These are phyloP conservation scores for Drosophila stalkeri DNA, from an alignment of 2,888 invertebrate genomes.

Conservation along the genomic window DNA sequence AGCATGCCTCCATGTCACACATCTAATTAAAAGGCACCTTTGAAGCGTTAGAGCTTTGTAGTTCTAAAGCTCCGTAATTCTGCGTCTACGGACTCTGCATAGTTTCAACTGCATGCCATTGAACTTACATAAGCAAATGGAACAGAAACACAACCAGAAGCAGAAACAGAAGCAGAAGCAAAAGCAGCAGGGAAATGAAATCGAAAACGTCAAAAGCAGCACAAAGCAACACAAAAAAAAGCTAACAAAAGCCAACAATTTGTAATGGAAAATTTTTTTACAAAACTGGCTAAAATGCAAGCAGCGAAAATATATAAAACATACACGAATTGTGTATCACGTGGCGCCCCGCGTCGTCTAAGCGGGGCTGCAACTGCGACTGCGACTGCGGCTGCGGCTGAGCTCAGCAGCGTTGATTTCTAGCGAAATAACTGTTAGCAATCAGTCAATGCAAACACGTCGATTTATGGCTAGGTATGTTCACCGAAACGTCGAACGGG, in stretches of 20 bases:
- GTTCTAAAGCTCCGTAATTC: slow-evolving; percentile 5
- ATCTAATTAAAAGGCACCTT: slow-evolving; percentile 54
- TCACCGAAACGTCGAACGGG: slow-evolving; percentile 13
- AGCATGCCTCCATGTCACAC: slow-evolving; percentile 42
- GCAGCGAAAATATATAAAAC: slow-evolving; percentile 20
- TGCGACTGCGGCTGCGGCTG: not conserved
- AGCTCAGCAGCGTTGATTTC: slow-evolving; percentile 24
- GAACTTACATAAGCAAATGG: slow-evolving; percentile 72
- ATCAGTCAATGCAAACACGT: slow-evolving; percentile 43
- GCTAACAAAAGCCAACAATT: slow-evolving; percentile 63
- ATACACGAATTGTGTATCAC: slow-evolving; percentile 49
- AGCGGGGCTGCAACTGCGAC: not conserved
- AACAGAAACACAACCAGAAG: slow-evolving; percentile 17
- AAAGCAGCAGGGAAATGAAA: slow-evolving; percentile 39
- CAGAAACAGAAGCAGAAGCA: slow-evolving; percentile 9
- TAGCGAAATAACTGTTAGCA: slow-evolving; percentile 35
- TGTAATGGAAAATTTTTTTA: slow-evolving; percentile 71
- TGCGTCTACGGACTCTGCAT: slow-evolving; percentile 5
- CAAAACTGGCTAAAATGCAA: slow-evolving; percentile 59
- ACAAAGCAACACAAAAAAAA: slow-evolving; percentile 21
- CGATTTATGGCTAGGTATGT: slow-evolving; percentile 14
- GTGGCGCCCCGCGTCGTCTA: slow-evolving; percentile 37
- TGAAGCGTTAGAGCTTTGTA: not conserved
- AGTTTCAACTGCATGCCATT: slow-evolving; percentile 62
- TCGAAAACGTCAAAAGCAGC: slow-evolving; percentile 56